These are phyloP conservation scores for Muscicapa comitata DNA, from an alignment of 2,797 vertebrate genomes.

Conservation along the genomic window DNA sequence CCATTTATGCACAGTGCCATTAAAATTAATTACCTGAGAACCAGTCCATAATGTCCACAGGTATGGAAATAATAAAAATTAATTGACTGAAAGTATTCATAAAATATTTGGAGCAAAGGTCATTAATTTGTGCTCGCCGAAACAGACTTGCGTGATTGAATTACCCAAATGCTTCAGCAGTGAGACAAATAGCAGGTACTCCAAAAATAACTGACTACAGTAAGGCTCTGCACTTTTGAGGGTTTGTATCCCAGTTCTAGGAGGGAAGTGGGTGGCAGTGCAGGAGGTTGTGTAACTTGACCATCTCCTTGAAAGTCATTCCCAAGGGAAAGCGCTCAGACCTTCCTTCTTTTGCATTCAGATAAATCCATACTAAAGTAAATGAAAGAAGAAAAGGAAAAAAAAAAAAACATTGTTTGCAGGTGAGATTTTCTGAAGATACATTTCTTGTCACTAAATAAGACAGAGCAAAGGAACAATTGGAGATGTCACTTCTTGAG, in stretches of 20 bases:
- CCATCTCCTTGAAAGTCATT: neutral
- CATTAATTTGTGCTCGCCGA: neutral
- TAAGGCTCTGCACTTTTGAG: neutral
- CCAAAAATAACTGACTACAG: neutral
- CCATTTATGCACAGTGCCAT: neutral
- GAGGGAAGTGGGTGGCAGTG: neutral
- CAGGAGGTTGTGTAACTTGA: neutral
- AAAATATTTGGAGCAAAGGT: constrained; percentile 39
- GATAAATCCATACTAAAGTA: rapidly evolving
- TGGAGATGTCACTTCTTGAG: neutral
- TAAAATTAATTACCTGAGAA: constrained; percentile 47
- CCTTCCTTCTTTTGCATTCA: neutral
- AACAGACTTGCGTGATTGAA: neutral
- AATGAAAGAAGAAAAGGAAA: neutral
- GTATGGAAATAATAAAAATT: constrained; percentile 41
- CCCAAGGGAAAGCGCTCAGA: neutral
- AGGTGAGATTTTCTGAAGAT: neutral
- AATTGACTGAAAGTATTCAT: constrained; percentile 14
- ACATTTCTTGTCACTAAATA: neutral
- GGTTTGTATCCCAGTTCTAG: neutral
- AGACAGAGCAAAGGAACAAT: neutral
- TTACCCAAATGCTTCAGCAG: neutral
- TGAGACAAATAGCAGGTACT: neutral
- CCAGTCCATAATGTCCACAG: neutral
- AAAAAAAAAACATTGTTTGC: neutral